phyloP scores from a whole-genome alignment of 2,888 invertebrate species.

The Drosophila acutilabella region DNA sequence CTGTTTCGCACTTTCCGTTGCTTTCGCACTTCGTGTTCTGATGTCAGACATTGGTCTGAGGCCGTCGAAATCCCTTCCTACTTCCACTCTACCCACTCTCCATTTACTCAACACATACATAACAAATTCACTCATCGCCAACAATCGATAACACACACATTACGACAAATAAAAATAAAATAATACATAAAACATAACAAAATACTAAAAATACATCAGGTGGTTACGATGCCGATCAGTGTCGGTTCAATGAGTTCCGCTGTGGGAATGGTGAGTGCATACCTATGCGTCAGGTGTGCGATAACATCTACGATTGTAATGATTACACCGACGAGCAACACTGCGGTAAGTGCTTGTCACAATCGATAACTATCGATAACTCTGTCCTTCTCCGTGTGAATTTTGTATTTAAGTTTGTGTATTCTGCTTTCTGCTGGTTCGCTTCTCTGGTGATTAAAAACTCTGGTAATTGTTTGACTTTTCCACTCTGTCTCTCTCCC shows the following conservation, averaged over 20 bases:
- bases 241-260: constrained; percentile 87
- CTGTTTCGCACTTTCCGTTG: constrained; percentile 34
- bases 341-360: constrained; percentile 88
- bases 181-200: constrained; percentile 9
- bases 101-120: constrained; percentile 2
- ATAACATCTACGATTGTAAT: constrained; percentile 89
- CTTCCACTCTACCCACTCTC: neutral
- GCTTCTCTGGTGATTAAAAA: constrained; percentile 35
- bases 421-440: constrained; percentile 33
- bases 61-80: neutral
- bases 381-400: constrained; percentile 11
- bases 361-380: constrained; percentile 31
- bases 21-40: constrained; percentile 13
- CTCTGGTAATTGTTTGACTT: constrained; percentile 32
- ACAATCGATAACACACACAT: constrained; percentile 35
- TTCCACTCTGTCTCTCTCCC: constrained; percentile 19
- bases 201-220: constrained; percentile 50
- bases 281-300: constrained; percentile 87
- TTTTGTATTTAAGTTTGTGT: constrained; percentile 22
- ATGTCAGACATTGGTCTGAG: constrained; percentile 16
- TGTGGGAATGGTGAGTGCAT: constrained; percentile 89
- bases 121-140: constrained; percentile 24
- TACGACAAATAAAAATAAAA: constrained; percentile 21
- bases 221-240: constrained; percentile 73
- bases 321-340: constrained; percentile 91